Percentiles rank a stretch among this genome's conserved stretches.
Conservation (phyloP, 2,113 vertebrate species). For the Sceloporus undulatus region DNA sequence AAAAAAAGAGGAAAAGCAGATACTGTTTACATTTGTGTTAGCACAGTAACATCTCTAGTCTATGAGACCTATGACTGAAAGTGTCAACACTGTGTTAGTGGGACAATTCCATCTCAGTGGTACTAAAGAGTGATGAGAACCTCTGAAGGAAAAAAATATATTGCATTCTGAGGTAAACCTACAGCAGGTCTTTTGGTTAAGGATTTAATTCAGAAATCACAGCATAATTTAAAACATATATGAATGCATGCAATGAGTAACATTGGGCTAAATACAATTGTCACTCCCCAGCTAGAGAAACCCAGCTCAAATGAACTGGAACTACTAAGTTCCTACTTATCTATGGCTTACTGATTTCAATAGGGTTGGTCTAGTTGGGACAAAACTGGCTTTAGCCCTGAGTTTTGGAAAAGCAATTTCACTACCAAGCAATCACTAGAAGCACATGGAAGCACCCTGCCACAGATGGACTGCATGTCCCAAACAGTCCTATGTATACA, state of each 20-base stretch:
- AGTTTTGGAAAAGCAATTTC: background rate
- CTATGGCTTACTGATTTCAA: no score
- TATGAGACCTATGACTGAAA: background rate
- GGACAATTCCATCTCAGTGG: background rate
- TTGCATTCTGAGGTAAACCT: background rate
- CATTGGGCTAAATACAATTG: no score
- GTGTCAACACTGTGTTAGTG: background rate
- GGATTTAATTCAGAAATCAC: background rate
- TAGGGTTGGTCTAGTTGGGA: no score
- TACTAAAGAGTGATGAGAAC: background rate
- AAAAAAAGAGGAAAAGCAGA: background rate
- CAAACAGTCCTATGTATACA: background rate
- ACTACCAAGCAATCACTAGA: background rate
- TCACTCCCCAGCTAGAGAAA: no score
- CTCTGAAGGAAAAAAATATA: background rate
- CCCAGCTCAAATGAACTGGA: no score
- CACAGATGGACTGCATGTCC: background rate
- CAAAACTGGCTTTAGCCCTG: no score
- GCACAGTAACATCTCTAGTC: background rate
- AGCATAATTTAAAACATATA: constrained; percentile 1
- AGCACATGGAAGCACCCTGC: no score
- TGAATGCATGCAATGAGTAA: background rate
- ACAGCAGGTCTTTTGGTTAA: background rate
- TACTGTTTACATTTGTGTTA: background rate
- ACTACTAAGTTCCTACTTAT: no score